These are phyloP conservation scores for Epinotia bilunana DNA, from an alignment of 2,888 invertebrate genomes.

Conservation along the genomic window DNA sequence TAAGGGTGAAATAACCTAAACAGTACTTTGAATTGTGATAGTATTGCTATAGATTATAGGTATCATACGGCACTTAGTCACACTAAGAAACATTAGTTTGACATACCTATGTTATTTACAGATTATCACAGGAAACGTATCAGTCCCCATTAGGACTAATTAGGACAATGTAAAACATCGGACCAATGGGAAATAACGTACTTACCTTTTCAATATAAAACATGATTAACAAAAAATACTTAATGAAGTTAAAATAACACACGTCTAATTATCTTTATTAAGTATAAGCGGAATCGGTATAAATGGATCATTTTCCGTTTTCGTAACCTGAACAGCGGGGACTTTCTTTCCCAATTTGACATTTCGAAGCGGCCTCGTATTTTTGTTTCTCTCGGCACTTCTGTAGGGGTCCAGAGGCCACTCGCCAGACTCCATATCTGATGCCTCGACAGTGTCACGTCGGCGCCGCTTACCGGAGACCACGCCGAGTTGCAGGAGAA, in stretches of 20 bases:
- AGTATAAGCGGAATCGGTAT: slow-evolving; percentile 66
- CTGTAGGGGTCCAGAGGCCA: slow-evolving; percentile 43
- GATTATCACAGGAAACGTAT: slow-evolving; percentile 19
- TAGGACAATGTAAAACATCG: slow-evolving; percentile 6
- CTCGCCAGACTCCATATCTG: slow-evolving; percentile 46
- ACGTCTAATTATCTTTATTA: slow-evolving; percentile 50
- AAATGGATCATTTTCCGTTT: slow-evolving; percentile 53
- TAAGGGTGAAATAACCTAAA: not conserved
- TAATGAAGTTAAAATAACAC: not conserved
- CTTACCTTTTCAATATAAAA: not conserved
- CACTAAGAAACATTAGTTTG: not conserved
- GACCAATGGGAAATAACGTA: not conserved
- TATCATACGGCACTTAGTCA: not conserved
- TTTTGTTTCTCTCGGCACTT: slow-evolving; percentile 20
- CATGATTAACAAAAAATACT: not conserved
- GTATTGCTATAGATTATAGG: no score
- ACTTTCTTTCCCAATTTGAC: slow-evolving; percentile 30
- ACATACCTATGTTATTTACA: not conserved
- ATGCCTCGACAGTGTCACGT: slow-evolving; percentile 71
- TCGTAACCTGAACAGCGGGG: slow-evolving; percentile 1
- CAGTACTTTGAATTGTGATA: no score
- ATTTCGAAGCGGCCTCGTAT: slow-evolving; percentile 9
- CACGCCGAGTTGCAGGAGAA: slow-evolving; percentile 90
- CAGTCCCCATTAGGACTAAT: slow-evolving; percentile 13
- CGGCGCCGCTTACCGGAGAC: slow-evolving; percentile 86